A percentile compares a stretch with the other conserved stretches of the same genome.
phyloP scores from a whole-genome alignment of 2,888 invertebrate genomes.

The Aspidiotus destructor region DNA sequence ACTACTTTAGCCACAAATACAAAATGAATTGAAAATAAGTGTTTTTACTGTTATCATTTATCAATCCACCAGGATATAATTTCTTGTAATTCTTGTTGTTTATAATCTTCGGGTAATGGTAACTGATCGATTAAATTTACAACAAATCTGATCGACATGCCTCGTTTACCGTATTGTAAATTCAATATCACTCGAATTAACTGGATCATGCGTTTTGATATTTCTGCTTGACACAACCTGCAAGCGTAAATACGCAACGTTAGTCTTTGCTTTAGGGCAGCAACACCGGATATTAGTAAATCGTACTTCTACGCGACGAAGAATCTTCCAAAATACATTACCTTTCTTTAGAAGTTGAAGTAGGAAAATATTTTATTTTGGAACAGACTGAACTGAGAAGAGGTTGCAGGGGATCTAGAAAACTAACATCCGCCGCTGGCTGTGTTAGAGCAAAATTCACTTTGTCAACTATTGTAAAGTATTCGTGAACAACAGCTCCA shows the following conservation, averaged over 20 bases:
- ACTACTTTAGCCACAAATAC: no score
- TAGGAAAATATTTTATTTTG: conserved; percentile 46
- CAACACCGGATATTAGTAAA: background rate
- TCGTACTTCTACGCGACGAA: no score
- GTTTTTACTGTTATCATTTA: conserved; percentile 6
- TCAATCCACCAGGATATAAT: conserved; percentile 29
- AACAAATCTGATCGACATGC: conserved; percentile 41
- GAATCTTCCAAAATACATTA: conserved; percentile 36
- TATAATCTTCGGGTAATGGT: conserved; percentile 53
- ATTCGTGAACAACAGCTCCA: conserved; percentile 23
- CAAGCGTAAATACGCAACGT: background rate
- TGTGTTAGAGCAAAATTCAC: conserved; percentile 10
- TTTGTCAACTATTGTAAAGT: conserved; percentile 21
- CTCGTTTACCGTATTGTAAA: conserved; percentile 35
- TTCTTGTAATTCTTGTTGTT: conserved; percentile 36
- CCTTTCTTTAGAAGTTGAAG: conserved; percentile 48
- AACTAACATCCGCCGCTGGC: background rate
- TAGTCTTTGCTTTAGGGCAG: background rate
- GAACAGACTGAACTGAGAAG: conserved; percentile 47
- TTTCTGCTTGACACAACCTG: conserved; percentile 51
- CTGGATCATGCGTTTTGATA: conserved; percentile 48
- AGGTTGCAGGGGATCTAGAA: conserved; percentile 46
- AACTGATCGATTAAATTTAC: conserved; percentile 46
- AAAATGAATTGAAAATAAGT: no score
- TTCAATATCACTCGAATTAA: conserved; percentile 41